Evolutionary conservation across 2,113 vertebrate genomes (phyloP).

Genomic region (Camelus dromedarius): DNA sequence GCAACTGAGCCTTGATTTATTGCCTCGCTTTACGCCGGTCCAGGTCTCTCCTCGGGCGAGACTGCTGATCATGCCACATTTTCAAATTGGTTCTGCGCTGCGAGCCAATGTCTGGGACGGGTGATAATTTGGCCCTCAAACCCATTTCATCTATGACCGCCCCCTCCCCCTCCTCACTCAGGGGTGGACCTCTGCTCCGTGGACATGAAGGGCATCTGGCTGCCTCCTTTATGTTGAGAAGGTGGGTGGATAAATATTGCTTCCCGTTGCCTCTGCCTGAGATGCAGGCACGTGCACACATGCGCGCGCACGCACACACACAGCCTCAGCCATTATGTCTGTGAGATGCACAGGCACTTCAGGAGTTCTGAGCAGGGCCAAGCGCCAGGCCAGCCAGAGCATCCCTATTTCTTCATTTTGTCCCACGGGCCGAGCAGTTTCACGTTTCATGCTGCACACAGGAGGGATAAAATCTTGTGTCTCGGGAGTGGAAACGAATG

Average conservation of each 20-base stretch:
- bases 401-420: too few relatives aligned
- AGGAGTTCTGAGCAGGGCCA: not conserved
- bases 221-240: not conserved
- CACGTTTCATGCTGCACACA: too few relatives aligned
- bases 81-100: constrained; percentile 71
- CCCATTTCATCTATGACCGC: constrained; percentile 30
- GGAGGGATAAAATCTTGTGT: accelerated
- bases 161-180: not conserved
- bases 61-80: constrained; percentile 73
- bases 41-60: constrained; percentile 46
- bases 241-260: not conserved
- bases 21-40: not conserved
- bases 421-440: not conserved
- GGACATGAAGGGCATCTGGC: not conserved
- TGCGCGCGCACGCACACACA: not conserved
- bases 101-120: constrained; percentile 10
- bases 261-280: not conserved
- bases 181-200: constrained; percentile 8
- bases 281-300: not conserved
- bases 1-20: constrained; percentile 71
- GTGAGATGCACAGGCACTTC: too few relatives aligned
- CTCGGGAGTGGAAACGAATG: not conserved
- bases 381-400: accelerated
- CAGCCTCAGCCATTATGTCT: not conserved
- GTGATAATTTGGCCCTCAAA: constrained; percentile 2